These are phyloP conservation scores for Physella acuta DNA, from an alignment of 1,140 invertebrate species.

Conservation along the genomic window DNA sequence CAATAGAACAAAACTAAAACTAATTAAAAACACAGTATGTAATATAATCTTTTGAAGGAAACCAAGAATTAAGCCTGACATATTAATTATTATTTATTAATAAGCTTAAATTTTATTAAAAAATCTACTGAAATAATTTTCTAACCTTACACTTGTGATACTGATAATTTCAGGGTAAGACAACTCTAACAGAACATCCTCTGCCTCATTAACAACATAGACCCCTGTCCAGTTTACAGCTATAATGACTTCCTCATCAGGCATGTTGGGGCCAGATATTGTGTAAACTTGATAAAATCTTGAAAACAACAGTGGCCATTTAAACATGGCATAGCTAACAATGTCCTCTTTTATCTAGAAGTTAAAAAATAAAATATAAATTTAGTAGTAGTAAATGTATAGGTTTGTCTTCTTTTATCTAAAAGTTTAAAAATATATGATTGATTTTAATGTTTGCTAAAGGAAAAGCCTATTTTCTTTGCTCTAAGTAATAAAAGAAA, in stretches of 20 bases:
- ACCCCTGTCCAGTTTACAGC: slow-evolving; percentile 99
- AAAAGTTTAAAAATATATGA: too few relatives aligned
- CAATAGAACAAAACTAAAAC: too few relatives aligned
- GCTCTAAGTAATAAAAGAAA: not conserved
- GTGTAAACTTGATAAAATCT: slow-evolving; percentile 67
- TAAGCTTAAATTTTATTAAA: too few relatives aligned
- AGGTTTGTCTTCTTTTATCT: too few relatives aligned
- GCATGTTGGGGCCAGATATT: slow-evolving; percentile 86
- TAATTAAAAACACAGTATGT: too few relatives aligned
- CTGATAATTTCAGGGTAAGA: slow-evolving; percentile 97
- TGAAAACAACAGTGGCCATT: slow-evolving; percentile 97
- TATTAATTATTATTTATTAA: too few relatives aligned
- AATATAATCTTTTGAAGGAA: too few relatives aligned
- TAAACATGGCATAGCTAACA: slow-evolving; percentile 97
- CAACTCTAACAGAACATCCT: slow-evolving; percentile 94
- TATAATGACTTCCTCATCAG: slow-evolving; percentile 93
- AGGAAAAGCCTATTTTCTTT: too few relatives aligned
- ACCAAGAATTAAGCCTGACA: too few relatives aligned
- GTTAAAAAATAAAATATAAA: too few relatives aligned
- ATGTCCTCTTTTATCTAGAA: slow-evolving; percentile 96
- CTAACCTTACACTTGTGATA: slow-evolving; percentile 87
- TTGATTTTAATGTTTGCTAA: too few relatives aligned
- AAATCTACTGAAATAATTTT: not conserved
- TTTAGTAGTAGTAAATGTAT: too few relatives aligned
- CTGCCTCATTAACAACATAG: slow-evolving; percentile 89